Percentiles rank a stretch among this genome's conserved stretches.
phyloP scores from a whole-genome alignment of 2,113 vertebrate species.

The Dasyornis broadbenti region DNA sequence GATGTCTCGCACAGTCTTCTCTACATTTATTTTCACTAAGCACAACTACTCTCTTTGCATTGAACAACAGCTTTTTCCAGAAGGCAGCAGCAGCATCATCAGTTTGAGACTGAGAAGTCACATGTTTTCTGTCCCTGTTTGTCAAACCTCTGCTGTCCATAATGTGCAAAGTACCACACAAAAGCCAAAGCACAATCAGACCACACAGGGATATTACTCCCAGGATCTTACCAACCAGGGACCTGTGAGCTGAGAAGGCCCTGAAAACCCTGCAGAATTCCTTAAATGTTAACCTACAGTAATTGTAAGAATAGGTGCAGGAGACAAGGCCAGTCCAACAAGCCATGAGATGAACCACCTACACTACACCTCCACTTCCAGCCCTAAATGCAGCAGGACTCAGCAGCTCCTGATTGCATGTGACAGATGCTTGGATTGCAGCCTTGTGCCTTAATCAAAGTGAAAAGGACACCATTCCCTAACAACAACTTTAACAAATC shows the following conservation, averaged over 20 bases:
- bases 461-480: not conserved
- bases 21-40: not conserved
- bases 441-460: not conserved
- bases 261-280: not conserved
- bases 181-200: not conserved
- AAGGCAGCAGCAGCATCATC: slow-evolving; percentile 13
- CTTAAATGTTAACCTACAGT: not conserved
- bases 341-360: not conserved
- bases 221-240: not conserved
- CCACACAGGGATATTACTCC: not conserved
- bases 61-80: slow-evolving; percentile 38
- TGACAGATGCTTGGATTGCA: not conserved
- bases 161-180: not conserved
- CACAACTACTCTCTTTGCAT: not conserved
- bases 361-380: not conserved
- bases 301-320: not conserved
- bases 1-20: not conserved
- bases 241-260: not conserved
- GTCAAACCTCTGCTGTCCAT: not conserved
- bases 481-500: not conserved
- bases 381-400: not conserved
- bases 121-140: not conserved
- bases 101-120: slow-evolving; percentile 23
- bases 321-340: not conserved
- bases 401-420: not conserved